phyloP scores from a whole-genome alignment of 2,113 vertebrate genomes.

The Ochotona princeps region DNA sequence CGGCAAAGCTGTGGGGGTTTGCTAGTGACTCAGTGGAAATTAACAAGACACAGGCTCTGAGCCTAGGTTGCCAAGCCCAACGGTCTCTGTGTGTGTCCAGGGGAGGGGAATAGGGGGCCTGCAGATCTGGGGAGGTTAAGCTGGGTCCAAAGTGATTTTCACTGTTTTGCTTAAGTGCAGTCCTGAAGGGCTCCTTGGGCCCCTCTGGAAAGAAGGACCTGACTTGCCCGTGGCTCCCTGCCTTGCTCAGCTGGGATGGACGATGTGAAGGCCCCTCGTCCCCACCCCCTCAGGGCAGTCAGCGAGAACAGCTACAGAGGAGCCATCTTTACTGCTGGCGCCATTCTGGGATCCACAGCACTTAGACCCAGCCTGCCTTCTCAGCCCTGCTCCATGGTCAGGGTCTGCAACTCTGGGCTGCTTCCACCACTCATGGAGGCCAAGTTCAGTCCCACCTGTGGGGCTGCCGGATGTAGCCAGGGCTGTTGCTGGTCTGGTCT shows the following conservation, averaged over 20 bases:
- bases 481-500: background rate
- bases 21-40: constrained; percentile 67
- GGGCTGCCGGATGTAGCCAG: background rate
- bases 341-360: background rate
- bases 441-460: background rate
- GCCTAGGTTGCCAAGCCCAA: background rate
- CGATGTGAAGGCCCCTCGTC: too few relatives aligned
- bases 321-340: background rate
- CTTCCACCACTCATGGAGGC: too few relatives aligned
- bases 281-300: background rate
- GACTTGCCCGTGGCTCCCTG: background rate
- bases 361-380: background rate
- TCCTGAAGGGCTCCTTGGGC: background rate
- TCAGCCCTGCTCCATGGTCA: background rate
- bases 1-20: constrained; percentile 22
- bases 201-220: background rate
- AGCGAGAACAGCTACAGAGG: background rate
- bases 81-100: background rate
- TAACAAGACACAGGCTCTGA: constrained; percentile 30
- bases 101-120: constrained; percentile 20
- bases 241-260: background rate
- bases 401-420: background rate
- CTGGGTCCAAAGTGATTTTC: constrained; percentile 37
- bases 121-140: constrained; percentile 11
- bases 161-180: constrained; percentile 15